Conservation (phyloP, 23 tunicate genomes). For the Clavelina lepadiformis region DNA sequence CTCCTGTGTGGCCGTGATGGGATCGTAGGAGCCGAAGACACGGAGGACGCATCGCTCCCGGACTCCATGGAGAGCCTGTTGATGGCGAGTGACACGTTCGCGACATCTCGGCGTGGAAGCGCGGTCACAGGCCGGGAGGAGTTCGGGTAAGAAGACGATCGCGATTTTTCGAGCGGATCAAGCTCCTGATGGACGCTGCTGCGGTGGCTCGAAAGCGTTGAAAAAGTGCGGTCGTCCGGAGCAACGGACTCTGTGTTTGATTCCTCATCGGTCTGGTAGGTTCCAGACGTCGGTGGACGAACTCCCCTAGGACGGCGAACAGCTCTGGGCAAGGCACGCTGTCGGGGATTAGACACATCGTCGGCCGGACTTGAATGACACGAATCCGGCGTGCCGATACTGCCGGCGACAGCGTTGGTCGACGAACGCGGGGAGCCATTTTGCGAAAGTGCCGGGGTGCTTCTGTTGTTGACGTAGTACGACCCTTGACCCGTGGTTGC, state of each 20-base stretch:
- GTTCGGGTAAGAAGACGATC: no score
- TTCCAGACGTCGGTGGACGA: neutral
- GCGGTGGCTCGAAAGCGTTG: conserved; percentile 56
- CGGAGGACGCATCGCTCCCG: conserved; percentile 33
- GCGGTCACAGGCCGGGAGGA: no score
- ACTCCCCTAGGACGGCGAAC: conserved; percentile 7
- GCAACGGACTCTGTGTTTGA: conserved; percentile 77
- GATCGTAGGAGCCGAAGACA: conserved; percentile 21
- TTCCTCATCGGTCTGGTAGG: conserved; percentile 56
- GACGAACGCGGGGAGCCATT: conserved; percentile 33
- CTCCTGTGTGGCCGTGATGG: conserved; percentile 32
- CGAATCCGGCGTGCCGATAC: conserved; percentile 26
- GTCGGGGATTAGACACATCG: conserved; percentile 12
- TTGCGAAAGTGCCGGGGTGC: conserved; percentile 21
- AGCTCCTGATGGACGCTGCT: conserved; percentile 13
- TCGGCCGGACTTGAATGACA: conserved; percentile 33
- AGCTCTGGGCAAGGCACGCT: neutral
- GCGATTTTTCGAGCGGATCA: no score
- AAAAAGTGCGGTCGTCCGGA: conserved; percentile 54
- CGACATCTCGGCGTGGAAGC: no score
- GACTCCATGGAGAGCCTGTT: conserved; percentile 26
- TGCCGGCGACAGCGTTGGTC: conserved; percentile 74
- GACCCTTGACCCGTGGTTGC: conserved; percentile 21
- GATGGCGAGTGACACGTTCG: neutral
- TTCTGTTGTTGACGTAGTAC: conserved; percentile 49